A percentile compares a stretch with the other conserved stretches of the same genome.
These are phyloP conservation scores for Struthidea cinerea DNA, from an alignment of 2,113 vertebrate genomes.

Conservation along the genomic window DNA sequence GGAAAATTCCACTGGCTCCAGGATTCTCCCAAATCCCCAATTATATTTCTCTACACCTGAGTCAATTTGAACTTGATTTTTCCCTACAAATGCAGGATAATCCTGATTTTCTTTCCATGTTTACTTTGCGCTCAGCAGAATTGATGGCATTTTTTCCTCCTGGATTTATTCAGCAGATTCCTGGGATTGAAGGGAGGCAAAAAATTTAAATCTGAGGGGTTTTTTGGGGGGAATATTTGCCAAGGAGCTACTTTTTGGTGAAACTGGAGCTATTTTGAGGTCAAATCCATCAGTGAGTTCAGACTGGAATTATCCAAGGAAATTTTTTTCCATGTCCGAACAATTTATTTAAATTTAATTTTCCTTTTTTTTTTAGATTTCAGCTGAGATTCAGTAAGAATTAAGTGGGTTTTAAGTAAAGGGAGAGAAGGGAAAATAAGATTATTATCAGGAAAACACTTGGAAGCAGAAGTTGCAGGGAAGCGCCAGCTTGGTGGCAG, in stretches of 20 bases:
- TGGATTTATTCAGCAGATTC: neutral
- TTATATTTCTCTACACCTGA: conserved; percentile 24
- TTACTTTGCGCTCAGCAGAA: neutral
- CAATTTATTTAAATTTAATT: neutral
- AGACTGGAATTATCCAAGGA: neutral
- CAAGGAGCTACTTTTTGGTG: neutral
- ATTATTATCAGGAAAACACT: neutral
- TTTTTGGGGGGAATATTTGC: neutral
- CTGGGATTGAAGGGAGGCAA: neutral
- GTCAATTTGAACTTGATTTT: conserved; percentile 45
- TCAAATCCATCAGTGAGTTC: neutral
- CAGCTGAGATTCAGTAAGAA: too few species aligned
- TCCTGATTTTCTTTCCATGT: conserved; percentile 16
- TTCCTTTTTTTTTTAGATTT: neutral
- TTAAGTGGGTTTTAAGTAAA: neutral
- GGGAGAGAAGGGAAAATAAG: neutral
- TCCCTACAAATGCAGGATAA: conserved; percentile 15
- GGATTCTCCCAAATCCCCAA: conserved; percentile 40
- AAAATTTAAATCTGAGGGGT: neutral
- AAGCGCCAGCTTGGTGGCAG: neutral
- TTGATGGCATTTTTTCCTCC: neutral
- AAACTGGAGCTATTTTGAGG: neutral
- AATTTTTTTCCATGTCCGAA: neutral
- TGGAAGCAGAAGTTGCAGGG: too few species aligned
- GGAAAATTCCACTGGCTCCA: neutral